Evolutionary conservation across 2,113 vertebrate genomes (phyloP).

Genomic region (Corythoichthys haematopterus): DNA sequence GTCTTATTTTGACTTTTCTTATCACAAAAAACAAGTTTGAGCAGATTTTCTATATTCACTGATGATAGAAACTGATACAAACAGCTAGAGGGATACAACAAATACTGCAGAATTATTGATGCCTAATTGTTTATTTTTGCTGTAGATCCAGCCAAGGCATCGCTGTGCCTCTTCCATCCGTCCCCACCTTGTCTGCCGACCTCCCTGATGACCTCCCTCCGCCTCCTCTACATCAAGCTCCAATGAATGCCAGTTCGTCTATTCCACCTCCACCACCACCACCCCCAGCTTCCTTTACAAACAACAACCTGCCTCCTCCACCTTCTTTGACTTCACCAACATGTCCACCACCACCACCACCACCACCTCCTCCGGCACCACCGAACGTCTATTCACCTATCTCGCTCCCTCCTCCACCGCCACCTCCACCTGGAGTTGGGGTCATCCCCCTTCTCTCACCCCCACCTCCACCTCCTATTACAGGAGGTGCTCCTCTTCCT

Average conservation of each 20-base stretch:
- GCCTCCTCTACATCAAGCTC: conserved; percentile 4
- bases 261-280: conserved; percentile 22
- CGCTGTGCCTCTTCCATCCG: conserved; percentile 67
- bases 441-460: conserved; percentile 8
- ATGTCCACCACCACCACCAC: conserved; percentile 32
- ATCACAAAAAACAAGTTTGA: no score
- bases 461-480: conserved; percentile 23
- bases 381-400: conserved; percentile 12
- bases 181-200: conserved; percentile 44
- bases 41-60: no score
- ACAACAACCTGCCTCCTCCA: conserved; percentile 8
- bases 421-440: neutral
- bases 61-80: no score
- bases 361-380: neutral
- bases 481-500: conserved; percentile 16
- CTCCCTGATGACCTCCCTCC: conserved; percentile 29
- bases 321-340: conserved; percentile 27
- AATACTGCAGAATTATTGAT: no score
- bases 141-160: conserved; percentile 62
- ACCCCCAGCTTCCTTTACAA: conserved; percentile 19
- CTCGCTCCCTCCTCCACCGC: conserved; percentile 30
- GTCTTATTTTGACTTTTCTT: no score
- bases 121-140: neutral
- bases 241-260: conserved; percentile 18
- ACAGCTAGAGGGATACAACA: no score